Percentiles rank a stretch among this genome's conserved stretches.
Evolutionary conservation across 1,140 invertebrate species (phyloP).

Genomic region (Hylaeus anthracinus): DNA sequence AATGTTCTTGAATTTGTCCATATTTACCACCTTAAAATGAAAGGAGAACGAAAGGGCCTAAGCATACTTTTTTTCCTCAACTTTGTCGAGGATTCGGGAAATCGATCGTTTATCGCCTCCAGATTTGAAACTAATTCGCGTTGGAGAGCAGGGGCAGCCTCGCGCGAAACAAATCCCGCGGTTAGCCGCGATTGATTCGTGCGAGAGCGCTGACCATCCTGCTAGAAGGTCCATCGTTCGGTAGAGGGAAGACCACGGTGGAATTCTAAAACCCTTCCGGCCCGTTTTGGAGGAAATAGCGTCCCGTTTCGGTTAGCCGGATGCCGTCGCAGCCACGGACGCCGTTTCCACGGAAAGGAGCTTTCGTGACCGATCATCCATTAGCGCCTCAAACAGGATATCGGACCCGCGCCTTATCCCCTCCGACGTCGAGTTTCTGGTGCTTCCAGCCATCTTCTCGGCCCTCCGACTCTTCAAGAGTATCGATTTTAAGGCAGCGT

Average conservation of each 20-base stretch:
- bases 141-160: neutral
- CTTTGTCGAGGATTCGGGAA: neutral
- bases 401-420: slow-evolving; percentile 13
- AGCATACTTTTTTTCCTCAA: no score
- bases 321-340: slow-evolving; percentile 1
- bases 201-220: slow-evolving; percentile 17
- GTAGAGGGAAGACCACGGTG: neutral
- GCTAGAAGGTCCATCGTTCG: no score
- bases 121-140: slow-evolving; percentile 1
- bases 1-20: no score
- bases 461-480: neutral
- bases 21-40: no score
- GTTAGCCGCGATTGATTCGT: slow-evolving; percentile 22
- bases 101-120: slow-evolving; percentile 15
- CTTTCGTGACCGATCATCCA: slow-evolving; percentile 62
- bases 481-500: slow-evolving; percentile 31
- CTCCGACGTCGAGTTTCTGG: no score
- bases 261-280: slow-evolving; percentile 2
- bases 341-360: slow-evolving; percentile 37
- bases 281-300: no score
- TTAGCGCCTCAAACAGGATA: slow-evolving; percentile 49
- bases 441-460: no score
- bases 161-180: slow-evolving; percentile 22
- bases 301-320: neutral
- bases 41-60: no score